Evolutionary conservation across 53 echinoderm and acorn worm genomes (phyloP), one percentile per base, ranked within the genome.

Genomic region (Astropecten irregularis): DNA sequence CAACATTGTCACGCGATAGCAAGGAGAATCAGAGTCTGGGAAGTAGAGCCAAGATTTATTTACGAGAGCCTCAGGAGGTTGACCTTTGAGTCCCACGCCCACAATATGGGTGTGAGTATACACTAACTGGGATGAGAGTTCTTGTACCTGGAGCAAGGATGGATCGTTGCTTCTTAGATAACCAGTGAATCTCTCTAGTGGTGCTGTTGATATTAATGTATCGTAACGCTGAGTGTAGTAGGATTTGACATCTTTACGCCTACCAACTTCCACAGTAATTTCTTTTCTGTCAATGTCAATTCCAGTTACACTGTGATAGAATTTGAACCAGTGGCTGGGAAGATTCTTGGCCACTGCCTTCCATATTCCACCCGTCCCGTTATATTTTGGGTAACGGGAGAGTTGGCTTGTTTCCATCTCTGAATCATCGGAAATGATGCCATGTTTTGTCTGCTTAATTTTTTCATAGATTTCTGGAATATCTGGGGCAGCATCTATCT

Each of bases 1-100:
- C 44, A 86, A 86, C 19, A 86, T 51, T 1, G 86, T 86, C 10
- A 86, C 33, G 16, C 77, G 66, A 19, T 86, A n/a, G n/a, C n/a
- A n/a, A n/a, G n/a, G n/a, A n/a, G n/a, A n/a, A n/a, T n/a, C n/a
- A n/a, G n/a, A n/a, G n/a, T n/a, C n/a, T n/a, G n/a, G n/a, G n/a
- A n/a, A n/a, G n/a, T n/a, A n/a, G n/a, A n/a, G n/a, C n/a, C n/a
- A n/a, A n/a, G n/a, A n/a, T n/a, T n/a, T n/a, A n/a, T n/a, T n/a
- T n/a, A n/a, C n/a, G n/a, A n/a, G n/a, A n/a, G n/a, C n/a, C n/a
- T n/a, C n/a, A n/a, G n/a, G n/a, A n/a, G n/a, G n/a, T n/a, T n/a
- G n/a, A n/a, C n/a, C n/a, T n/a, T n/a, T n/a, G n/a, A n/a, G n/a
- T n/a, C n/a, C n/a, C n/a, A n/a, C n/a, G n/a, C n/a, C n/a, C n/a